Percentiles rank a stretch among this genome's conserved stretches.
phyloP scores from a whole-genome alignment of 2,113 vertebrate species.

The Mionectes macconnelli region DNA sequence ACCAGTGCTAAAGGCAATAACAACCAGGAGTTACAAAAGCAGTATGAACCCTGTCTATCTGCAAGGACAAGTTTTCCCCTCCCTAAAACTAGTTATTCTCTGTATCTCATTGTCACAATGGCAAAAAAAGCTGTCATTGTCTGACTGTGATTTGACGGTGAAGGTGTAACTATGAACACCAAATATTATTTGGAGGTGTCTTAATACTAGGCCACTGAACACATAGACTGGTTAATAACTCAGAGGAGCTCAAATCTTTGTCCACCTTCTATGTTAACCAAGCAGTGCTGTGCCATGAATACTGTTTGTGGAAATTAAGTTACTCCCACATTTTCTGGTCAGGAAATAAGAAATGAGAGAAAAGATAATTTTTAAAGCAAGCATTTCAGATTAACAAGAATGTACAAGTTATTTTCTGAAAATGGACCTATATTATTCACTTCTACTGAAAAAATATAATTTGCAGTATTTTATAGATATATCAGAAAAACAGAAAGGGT shows the following conservation, averaged over 20 bases:
- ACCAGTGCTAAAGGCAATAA: not conserved
- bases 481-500: not conserved
- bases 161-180: not conserved
- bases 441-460: not conserved
- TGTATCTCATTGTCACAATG: too few species aligned
- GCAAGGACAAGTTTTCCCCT: not conserved
- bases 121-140: not conserved
- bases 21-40: fast-evolving
- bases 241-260: not conserved
- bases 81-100: not conserved
- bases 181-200: not conserved
- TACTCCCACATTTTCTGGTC: not conserved
- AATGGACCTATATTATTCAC: not conserved
- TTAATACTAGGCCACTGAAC: not conserved
- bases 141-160: not conserved
- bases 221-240: not conserved
- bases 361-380: not conserved
- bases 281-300: not conserved
- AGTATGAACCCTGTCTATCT: not conserved
- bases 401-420: not conserved
- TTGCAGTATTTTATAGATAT: not conserved
- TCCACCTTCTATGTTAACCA: not conserved
- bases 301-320: not conserved
- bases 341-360: not conserved
- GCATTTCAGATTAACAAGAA: not conserved